phyloP scores from a whole-genome alignment of 2,888 invertebrate species.

The Drosophila nr. medialis region DNA sequence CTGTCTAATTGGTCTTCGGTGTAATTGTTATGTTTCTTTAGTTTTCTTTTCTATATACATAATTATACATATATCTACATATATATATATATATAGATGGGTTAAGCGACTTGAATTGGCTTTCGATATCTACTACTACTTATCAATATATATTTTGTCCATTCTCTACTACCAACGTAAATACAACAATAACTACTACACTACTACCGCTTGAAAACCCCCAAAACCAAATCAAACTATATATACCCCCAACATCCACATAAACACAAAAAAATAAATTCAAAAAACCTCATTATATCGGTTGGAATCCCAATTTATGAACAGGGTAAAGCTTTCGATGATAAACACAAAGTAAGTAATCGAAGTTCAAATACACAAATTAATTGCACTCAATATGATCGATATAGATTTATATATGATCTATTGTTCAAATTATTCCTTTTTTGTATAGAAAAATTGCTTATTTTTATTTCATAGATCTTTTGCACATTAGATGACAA shows the following conservation, averaged over 20 bases:
- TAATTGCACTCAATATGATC: conserved; percentile 33
- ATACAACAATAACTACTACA: conserved; percentile 39
- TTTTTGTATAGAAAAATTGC: conserved; percentile 52
- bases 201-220: conserved; percentile 53
- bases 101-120: conserved; percentile 61
- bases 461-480: conserved; percentile 43
- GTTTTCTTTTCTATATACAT: conserved; percentile 8
- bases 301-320: conserved; percentile 55
- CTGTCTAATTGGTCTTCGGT: conserved; percentile 61
- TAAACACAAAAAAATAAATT: conserved; percentile 40
- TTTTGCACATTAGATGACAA: conserved; percentile 52
- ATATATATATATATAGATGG: conserved; percentile 33
- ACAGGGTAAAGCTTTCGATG: conserved; percentile 83
- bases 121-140: conserved; percentile 48
- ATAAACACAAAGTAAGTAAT: conserved; percentile 82
- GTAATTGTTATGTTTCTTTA: conserved; percentile 39
- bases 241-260: conserved; percentile 22
- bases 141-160: conserved; percentile 56
- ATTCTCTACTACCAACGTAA: conserved; percentile 63
- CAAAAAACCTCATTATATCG: conserved; percentile 48
- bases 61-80: background rate
- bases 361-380: conserved; percentile 42
- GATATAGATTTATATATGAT: conserved; percentile 18
- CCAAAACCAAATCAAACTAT: conserved; percentile 26
- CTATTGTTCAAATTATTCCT: conserved; percentile 34